Conservation (phyloP, 2,797 vertebrate species). For the Distichodus sexfasciatus region DNA sequence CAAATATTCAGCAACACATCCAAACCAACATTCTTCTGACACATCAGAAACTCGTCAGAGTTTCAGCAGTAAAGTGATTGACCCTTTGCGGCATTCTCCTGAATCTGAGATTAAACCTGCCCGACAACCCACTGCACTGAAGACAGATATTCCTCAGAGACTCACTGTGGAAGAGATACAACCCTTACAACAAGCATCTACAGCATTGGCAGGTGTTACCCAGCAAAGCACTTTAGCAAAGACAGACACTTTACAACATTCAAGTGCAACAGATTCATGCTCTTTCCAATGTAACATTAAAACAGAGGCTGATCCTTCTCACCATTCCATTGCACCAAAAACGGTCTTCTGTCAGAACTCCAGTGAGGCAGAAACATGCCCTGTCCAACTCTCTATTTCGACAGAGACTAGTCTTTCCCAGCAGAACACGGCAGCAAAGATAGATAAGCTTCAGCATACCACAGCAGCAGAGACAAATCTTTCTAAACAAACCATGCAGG, state of each 20-base stretch:
- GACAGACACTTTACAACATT: background rate
- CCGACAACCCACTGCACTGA: background rate
- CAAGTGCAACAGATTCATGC: background rate
- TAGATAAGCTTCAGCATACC: background rate
- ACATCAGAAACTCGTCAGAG: too few relatives aligned
- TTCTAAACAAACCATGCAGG: background rate
- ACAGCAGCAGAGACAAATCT: background rate
- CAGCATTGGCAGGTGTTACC: background rate
- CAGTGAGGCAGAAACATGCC: background rate
- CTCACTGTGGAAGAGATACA: background rate
- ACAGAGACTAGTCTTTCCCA: background rate
- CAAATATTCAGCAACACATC: too few relatives aligned
- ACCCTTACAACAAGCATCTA: background rate
- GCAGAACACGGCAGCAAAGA: background rate
- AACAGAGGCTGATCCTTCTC: background rate
- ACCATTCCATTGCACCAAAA: background rate
- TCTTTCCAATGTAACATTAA: background rate
- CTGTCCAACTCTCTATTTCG: constrained; percentile 12
- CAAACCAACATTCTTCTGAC: too few relatives aligned
- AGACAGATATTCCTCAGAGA: background rate
- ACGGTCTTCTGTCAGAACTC: background rate
- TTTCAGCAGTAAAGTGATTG: too few relatives aligned
- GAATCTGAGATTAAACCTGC: too few relatives aligned
- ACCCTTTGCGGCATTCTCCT: too few relatives aligned
- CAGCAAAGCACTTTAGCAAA: too few relatives aligned